Evolutionary conservation across 2,888 invertebrate genomes (phyloP), one percentile per base, ranked within the genome.

Genomic region (Caenorhabditis sp.): DNA sequence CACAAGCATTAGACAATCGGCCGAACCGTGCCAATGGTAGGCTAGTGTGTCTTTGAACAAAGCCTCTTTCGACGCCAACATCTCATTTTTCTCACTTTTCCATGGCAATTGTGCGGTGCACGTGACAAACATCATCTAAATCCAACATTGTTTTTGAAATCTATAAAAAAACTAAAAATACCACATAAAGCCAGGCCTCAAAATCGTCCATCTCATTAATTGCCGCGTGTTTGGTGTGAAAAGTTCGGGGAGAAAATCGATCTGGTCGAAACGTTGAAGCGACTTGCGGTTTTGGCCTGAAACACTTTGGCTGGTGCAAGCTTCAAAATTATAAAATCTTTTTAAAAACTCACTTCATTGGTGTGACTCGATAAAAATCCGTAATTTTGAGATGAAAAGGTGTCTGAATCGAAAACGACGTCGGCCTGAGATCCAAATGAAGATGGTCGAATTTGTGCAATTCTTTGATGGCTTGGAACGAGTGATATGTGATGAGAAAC

Each of bases 381-480:
- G 3, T 4, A 23, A 54, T 21, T 54, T 54, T 54, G 23, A 23
- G 23, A 54, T 14, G 54, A 24, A 54, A 54, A 3, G 54, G 54
- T 6, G 49, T 6, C 3, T 4, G 12, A 12, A 54, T 23, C 19
- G 19, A 3, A 24, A 54, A 54, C 23, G 54, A 21, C 17, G 54
- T 24, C 21, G 54, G 54, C 23, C 54, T 17, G 14, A 54, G 26
- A 23, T 54, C 54, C 12, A 54, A 6, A 24, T 54, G 54, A n/a
- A 54, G 26, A 54, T 24, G 21, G 2, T 24, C 54, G 4, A 6
- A 14, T 6, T 4, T 21, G 23, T 54, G 54, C 3, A 54, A 14
- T 21, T 54, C 54, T 23, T 54, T 54, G 26, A 54, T 23, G 4
- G 54, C 54, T 54, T 54, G 54, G 5, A 54, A 23, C 21, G 54